These are phyloP conservation scores for Tenualosa ilisha DNA, from an alignment of 2,797 vertebrate genomes.

Conservation along the genomic window DNA sequence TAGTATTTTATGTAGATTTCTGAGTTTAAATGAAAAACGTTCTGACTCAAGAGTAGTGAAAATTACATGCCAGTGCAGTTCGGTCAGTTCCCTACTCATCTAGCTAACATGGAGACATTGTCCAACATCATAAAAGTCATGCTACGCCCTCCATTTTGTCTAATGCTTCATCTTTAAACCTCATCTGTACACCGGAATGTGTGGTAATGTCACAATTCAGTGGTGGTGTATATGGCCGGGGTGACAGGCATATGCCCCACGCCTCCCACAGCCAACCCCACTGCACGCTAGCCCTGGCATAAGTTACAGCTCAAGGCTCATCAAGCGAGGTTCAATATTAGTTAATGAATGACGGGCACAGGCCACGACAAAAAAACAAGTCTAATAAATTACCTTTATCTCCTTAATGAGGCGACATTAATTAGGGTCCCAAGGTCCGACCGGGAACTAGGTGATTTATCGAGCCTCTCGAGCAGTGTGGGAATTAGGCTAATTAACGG, in stretches of 20 bases:
- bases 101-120: no score
- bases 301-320: conserved; percentile 52
- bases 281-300: background rate
- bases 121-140: background rate
- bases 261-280: background rate
- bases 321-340: conserved; percentile 67
- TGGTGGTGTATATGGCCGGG: background rate
- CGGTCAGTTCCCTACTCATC: no score
- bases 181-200: background rate
- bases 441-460: conserved; percentile 71
- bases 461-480: conserved; percentile 65
- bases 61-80: no score
- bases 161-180: background rate
- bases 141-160: background rate
- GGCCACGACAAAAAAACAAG: conserved; percentile 56
- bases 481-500: conserved; percentile 74
- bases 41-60: no score
- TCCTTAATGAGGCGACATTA: conserved; percentile 87
- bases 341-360: conserved; percentile 80
- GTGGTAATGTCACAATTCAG: background rate
- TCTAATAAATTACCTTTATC: conserved; percentile 85
- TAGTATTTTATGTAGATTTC: background rate
- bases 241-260: conserved; percentile 12
- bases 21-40: background rate
- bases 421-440: conserved; percentile 86